These are phyloP conservation scores for Rhinophrynus dorsalis DNA, from an alignment of 2,797 vertebrate genomes.

Conservation along the genomic window DNA sequence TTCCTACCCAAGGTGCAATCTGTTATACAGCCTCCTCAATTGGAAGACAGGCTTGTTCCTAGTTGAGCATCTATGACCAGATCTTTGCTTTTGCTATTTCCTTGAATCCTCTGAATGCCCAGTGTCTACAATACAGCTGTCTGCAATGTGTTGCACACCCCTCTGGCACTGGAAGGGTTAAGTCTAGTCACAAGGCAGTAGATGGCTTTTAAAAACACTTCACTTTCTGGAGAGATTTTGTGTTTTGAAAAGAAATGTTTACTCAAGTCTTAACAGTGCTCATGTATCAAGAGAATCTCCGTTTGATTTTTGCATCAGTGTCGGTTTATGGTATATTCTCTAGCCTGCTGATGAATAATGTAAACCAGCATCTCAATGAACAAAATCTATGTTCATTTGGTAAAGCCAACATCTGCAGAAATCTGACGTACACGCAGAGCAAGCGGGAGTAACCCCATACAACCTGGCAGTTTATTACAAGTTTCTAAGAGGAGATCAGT, in stretches of 20 bases:
- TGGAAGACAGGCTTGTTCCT: no score
- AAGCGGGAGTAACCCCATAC: background rate
- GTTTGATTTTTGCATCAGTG: conserved; percentile 4
- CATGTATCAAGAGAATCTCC: background rate
- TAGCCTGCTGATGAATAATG: conserved; percentile 34
- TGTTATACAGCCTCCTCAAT: no score
- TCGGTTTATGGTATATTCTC: conserved; percentile 10
- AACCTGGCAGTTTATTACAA: background rate
- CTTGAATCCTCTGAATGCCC: no score
- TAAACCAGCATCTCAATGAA: conserved; percentile 18
- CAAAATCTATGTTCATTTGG: conserved; percentile 23
- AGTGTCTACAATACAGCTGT: no score
- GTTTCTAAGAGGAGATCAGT: background rate
- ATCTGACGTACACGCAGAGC: conserved; percentile 15
- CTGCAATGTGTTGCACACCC: no score
- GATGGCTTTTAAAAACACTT: no score
- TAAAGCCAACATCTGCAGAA: conserved; percentile 17
- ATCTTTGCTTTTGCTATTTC: no score
- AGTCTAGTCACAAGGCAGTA: no score
- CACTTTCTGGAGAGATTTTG: no score
- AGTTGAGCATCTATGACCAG: no score
- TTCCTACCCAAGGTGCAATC: no score
- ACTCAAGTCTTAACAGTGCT: background rate
- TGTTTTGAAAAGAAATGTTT: background rate
- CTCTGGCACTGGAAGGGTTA: no score